A percentile compares a stretch with the other conserved stretches of the same genome.
Evolutionary conservation across 2,888 invertebrate species (phyloP).

Genomic region (Chaitophorus viminalis): DNA sequence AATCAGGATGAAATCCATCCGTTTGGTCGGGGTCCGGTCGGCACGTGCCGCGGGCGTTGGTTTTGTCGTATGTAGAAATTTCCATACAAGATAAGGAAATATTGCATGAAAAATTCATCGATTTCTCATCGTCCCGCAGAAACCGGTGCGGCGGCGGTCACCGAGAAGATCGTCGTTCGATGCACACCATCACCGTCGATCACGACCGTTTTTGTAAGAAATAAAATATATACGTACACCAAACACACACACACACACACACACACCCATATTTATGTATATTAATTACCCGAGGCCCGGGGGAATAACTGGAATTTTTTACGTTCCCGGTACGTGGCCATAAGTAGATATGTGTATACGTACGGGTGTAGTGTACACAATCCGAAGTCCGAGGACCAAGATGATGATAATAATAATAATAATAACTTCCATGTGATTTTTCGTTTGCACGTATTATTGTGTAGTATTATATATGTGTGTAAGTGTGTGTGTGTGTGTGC

Average conservation of each 20-base stretch:
- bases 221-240: too few species aligned
- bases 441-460: background rate
- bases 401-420: constrained; percentile 25
- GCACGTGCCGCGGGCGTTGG: background rate
- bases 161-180: background rate
- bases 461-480: background rate
- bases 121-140: background rate
- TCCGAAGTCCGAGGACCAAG: background rate
- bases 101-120: background rate
- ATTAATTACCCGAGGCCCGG: constrained; percentile 11
- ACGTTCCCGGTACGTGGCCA: background rate
- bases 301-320: constrained; percentile 4
- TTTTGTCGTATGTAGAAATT: background rate
- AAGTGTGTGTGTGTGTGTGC: background rate
- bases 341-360: background rate
- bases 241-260: background rate
- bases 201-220: background rate
- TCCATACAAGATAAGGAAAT: background rate
- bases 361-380: too few species aligned
- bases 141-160: background rate
- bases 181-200: background rate
- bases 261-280: background rate
- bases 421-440: constrained; percentile 12
- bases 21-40: background rate
- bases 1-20: background rate